phyloP scores from a whole-genome alignment of 2,797 vertebrate genomes.

The Enteromius thamalakanensis region DNA sequence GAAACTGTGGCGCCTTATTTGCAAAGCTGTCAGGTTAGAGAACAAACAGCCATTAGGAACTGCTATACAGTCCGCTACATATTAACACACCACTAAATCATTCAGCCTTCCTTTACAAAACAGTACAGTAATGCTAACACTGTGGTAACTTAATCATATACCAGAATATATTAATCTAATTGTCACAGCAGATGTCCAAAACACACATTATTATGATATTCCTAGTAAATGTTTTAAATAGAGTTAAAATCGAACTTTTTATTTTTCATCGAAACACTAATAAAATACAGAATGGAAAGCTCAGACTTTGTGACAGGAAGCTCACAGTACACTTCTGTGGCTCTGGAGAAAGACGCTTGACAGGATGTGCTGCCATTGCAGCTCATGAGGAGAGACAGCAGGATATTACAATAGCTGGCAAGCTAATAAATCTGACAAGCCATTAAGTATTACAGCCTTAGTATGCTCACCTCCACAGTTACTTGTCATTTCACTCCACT shows the following conservation, averaged over 20 bases:
- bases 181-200: too few species aligned
- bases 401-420: constrained; percentile 50
- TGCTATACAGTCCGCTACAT: constrained; percentile 28
- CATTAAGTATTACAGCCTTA: constrained; percentile 44
- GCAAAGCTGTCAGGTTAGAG: constrained; percentile 32
- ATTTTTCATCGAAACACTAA: not conserved
- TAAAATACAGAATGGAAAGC: constrained; percentile 33
- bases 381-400: constrained; percentile 41
- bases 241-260: not conserved
- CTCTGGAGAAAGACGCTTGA: constrained; percentile 25
- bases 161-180: not conserved
- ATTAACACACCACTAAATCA: constrained; percentile 53
- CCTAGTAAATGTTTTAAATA: not conserved
- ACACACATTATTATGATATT: not conserved
- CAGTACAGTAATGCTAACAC: not conserved
- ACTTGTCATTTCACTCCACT: constrained; percentile 36
- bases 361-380: constrained; percentile 25
- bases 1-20: constrained; percentile 54
- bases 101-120: not conserved
- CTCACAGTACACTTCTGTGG: not conserved
- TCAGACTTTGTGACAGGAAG: not conserved
- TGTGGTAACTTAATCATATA: not conserved
- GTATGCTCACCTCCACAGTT: constrained; percentile 31
- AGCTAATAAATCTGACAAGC: constrained; percentile 50
- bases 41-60: constrained; percentile 47